Evolutionary conservation across 1,140 invertebrate genomes (phyloP), one percentile per base, ranked within the genome.

Genomic region (Oncopodura yosiiana): DNA sequence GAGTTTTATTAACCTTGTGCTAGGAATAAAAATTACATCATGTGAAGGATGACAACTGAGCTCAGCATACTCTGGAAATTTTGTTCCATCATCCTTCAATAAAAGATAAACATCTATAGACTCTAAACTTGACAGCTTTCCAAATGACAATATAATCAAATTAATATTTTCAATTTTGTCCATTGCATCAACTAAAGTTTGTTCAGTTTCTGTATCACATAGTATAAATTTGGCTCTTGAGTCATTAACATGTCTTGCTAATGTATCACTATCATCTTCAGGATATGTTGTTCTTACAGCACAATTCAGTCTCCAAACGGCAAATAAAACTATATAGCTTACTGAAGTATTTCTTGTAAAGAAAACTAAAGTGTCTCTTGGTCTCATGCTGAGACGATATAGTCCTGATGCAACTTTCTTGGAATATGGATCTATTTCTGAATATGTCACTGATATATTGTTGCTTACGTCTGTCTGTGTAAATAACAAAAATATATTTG

Each of bases 81-180:
- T 9, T 44, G 9, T 44, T 44, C 42, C 42, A 44, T 44, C 42
- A 24, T 44, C 42, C 24, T 44, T 24, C 18, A 44, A 16, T 9
- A 44, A 5, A 8, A 23, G 19, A 4, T 9, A 21, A 44, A 44
- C 16, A 16, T 44, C 42, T 4, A 26, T 24, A 3, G 42, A 8
- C 16, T 5, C 11, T 9, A 18, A 24, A 9, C 16, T 19, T 21
- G 19, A 24, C 16, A 44, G 16, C 26, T 44, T 44, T 24, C 42
- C 42, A 23, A 44, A 23, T 4, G 42, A 44, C 24, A 44, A 8
- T 3, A 44, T 6, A 23, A 44, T 18, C 21, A 19, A 44, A 23
- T 44, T 21, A 18, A 9, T 6, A 9, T 21, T 8, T 19, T 44
- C n/a, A n/a, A n/a, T 8, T 14, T 14, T 26, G 19, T 44, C 18